Conservation (phyloP, 2,113 vertebrate genomes). For the Chascanopsetta lugubris region DNA sequence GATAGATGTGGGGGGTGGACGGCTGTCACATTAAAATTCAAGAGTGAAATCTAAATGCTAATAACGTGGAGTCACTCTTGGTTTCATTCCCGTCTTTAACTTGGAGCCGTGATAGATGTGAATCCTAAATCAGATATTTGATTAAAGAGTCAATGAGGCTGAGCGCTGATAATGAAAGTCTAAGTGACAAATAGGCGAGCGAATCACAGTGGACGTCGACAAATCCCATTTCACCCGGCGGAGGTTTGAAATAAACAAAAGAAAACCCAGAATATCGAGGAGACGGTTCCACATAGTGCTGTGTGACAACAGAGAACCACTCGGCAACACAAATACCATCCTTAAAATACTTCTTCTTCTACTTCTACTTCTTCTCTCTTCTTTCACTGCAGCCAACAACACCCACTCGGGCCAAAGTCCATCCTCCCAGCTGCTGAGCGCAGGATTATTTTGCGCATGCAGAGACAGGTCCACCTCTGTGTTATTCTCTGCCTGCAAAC, state of each 20-base stretch:
- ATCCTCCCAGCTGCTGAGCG: slow-evolving; percentile 57
- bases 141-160: slow-evolving; percentile 10
- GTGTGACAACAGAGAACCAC: slow-evolving; percentile 29
- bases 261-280: not conserved
- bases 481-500: slow-evolving; percentile 15
- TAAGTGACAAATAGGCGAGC: slow-evolving; percentile 22
- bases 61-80: not conserved
- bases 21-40: slow-evolving; percentile 3
- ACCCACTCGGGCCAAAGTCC: slow-evolving; percentile 74
- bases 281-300: slow-evolving; percentile 9
- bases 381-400: slow-evolving; percentile 59
- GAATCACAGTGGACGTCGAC: slow-evolving; percentile 37
- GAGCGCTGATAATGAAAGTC: not conserved
- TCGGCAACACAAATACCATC: slow-evolving; percentile 33
- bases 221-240: slow-evolving; percentile 12
- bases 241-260: slow-evolving; percentile 23
- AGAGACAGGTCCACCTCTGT: slow-evolving; percentile 40
- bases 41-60: slow-evolving; percentile 3
- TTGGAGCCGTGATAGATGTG: not conserved
- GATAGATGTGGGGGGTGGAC: too few species aligned
- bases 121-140: not conserved
- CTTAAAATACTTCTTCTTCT: slow-evolving; percentile 58
- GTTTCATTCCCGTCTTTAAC: not conserved
- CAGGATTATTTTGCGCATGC: slow-evolving; percentile 50
- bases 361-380: slow-evolving; percentile 52